Base-by-base conservation (phyloP, 2,113 vertebrate species). In the Cichladusa arquata region DNA sequence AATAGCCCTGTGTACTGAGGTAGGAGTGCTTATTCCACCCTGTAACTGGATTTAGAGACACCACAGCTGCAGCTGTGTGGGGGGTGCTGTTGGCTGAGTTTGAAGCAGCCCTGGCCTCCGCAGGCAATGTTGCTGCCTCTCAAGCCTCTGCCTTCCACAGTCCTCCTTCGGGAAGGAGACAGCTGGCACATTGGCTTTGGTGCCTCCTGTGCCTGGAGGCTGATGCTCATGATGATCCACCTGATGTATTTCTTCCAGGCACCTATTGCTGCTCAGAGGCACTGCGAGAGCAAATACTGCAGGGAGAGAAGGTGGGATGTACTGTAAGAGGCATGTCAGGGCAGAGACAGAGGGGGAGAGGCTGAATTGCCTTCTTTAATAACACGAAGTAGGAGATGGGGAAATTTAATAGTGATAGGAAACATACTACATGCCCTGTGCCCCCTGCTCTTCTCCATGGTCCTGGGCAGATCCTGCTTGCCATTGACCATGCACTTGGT, bases 1-100 rank as follows among this genome's bases (percentile, higher is more conserved):
- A 96, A 90, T 70, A 93, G 69, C 67, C 15, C 3, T 34, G 16
- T 33, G 47, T 38, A 76, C 80, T 56, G 83, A 77, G 79, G 64
- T 86, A 17, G 86, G 86, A 95, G 80, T 54, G 51, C 38, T 88
- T 66, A 33, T 88, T 92, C 86, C 79, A 31, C 56, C 47, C 83
- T 62, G 42, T 64, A 44, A 74, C 72, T 88, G 86, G 44, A 80
- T 86, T 94, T 81, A 90, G 72, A 62, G 11, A 29, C 0, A 3
- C 33, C 1, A 5, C n/a, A 19, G 73, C 70, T 14, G 17, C 31
- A 2, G 31, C 67, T 81, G 36, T 33, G 53, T 25, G 86, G 5
- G 53, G 57, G 23, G 31, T 89, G 89, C 58, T 72, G 34, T 61
- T 85, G 76, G 54, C 76, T 88, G 81, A 11, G 22, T 65, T 70